A percentile compares a stretch with the other conserved stretches of the same genome.
phyloP scores from a whole-genome alignment of 1,140 invertebrate species.

The Drosophila oshimai region DNA sequence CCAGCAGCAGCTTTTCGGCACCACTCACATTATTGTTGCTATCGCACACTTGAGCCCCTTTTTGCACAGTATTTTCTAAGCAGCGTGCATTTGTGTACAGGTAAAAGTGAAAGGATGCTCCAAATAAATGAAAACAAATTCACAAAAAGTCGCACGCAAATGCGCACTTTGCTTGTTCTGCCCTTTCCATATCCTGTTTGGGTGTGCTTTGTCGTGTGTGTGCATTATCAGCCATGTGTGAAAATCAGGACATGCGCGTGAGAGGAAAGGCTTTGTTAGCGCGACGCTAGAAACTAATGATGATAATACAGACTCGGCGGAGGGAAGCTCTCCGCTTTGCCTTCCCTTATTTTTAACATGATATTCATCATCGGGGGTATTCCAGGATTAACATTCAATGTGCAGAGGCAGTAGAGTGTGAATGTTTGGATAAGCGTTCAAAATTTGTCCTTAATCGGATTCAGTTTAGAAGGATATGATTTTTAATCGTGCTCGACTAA shows the following conservation, averaged over 20 bases:
- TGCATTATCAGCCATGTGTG: conserved; percentile 72
- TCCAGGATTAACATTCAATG: conserved; percentile 14
- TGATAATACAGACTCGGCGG: conserved; percentile 28
- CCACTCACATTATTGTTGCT: conserved; percentile 45
- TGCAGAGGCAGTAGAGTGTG: conserved; percentile 59
- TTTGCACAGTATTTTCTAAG: conserved; percentile 11
- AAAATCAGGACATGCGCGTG: conserved; percentile 73
- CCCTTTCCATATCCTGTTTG: conserved; percentile 28
- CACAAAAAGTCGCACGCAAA: conserved; percentile 51
- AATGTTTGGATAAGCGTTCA: conserved; percentile 52
- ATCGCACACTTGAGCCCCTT: conserved; percentile 34
- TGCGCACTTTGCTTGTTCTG: conserved; percentile 57
- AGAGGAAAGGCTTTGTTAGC: conserved; percentile 59
- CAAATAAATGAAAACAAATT: conserved; percentile 13
- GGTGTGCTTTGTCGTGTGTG: conserved; percentile 8
- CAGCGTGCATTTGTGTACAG: background rate
- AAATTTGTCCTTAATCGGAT: background rate
- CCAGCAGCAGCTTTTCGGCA: background rate
- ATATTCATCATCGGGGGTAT: conserved; percentile 25
- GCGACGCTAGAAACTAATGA: conserved; percentile 51
- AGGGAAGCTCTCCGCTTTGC: background rate
- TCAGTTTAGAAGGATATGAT: background rate
- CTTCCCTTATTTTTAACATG: conserved; percentile 19
- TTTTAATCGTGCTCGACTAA: background rate
- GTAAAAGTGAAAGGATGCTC: conserved; percentile 48